Evolutionary conservation across 2,113 vertebrate genomes (phyloP), one percentile per base, ranked within the genome.

Genomic region (Tenebrosternarchus preto): DNA sequence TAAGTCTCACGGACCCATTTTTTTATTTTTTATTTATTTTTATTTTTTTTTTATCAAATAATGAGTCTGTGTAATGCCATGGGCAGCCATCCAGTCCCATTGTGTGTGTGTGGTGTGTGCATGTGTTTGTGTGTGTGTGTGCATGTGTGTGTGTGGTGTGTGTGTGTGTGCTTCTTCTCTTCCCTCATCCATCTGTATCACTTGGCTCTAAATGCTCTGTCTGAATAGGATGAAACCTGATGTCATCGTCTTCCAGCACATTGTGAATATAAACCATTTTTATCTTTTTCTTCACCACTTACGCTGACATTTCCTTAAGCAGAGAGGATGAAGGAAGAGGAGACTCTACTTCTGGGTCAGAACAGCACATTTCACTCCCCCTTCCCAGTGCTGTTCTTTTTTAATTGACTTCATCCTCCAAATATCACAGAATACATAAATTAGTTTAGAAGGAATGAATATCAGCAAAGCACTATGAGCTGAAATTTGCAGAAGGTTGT

Each of bases 11-110:
- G 57, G 68, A 57, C 68, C 39, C n/a, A n/a, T n/a, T n/a, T n/a
- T n/a, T 63, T 50, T 36, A 36, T 66, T 79, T 61, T 68, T 64
- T 69, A 39, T 24, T 60, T 72, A 80, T 72, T n/a, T 63, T 50
- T 36, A 36, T 66, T 79, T 61, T 68, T 64, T 69, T 57, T 24
- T 60, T 72, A 80, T 72, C 77, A 80, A 80, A 80, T 80, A 80
- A 79, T 72, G 67, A 43, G 67, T 71, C 39, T 61, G 77, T 50
- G 77, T 43, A 24, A 50, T 50, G 68, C 24, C 33, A 72, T 72
- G 36, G 69, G 69, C 33, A 20, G 31, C 50, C 25, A 71, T 27
- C 56, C 24, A 27, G 56, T 8, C 67, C 25, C 76, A 12, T 8
- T 60, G 8, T 29, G 17, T 5, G 1, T 59, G 0, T 25, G 31